Evolutionary conservation across 2,113 vertebrate genomes (phyloP).

Genomic region (Carlito syrichta): DNA sequence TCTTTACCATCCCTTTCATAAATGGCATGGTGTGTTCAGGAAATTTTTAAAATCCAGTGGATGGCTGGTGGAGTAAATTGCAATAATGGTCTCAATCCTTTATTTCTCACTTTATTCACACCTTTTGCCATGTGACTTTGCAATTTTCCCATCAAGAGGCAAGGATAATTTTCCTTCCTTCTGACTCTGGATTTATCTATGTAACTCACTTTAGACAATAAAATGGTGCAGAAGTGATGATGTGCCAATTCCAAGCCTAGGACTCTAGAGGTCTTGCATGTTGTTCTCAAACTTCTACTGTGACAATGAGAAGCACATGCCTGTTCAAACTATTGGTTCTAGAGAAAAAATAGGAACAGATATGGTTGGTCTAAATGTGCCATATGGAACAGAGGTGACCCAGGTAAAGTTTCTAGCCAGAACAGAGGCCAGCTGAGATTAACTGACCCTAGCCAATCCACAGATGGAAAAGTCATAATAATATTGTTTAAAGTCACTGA

Average conservation of each 20-base stretch:
- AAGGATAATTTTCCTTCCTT: not conserved
- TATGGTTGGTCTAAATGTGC: not conserved
- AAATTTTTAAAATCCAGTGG: not conserved
- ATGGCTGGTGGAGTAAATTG: not conserved
- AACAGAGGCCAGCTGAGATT: not conserved
- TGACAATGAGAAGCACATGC: not conserved
- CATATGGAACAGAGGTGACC: not conserved
- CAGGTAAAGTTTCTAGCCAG: not conserved
- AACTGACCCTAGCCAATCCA: not conserved
- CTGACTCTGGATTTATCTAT: not conserved
- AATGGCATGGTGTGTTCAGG: not conserved
- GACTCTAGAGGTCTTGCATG: not conserved
- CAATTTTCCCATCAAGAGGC: not conserved
- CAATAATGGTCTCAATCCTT: not conserved
- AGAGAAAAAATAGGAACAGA: not conserved
- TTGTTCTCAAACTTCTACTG: not conserved
- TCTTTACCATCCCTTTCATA: not conserved
- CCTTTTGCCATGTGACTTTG: not conserved
- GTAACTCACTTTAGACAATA: not conserved
- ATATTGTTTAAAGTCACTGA: not conserved
- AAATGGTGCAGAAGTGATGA: not conserved
- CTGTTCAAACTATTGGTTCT: not conserved
- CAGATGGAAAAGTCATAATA: not conserved
- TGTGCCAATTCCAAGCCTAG: not conserved
- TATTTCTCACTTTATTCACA: not conserved